Base-by-base conservation (phyloP, 1,140 invertebrate species). In the Anoplophora glabripennis region DNA sequence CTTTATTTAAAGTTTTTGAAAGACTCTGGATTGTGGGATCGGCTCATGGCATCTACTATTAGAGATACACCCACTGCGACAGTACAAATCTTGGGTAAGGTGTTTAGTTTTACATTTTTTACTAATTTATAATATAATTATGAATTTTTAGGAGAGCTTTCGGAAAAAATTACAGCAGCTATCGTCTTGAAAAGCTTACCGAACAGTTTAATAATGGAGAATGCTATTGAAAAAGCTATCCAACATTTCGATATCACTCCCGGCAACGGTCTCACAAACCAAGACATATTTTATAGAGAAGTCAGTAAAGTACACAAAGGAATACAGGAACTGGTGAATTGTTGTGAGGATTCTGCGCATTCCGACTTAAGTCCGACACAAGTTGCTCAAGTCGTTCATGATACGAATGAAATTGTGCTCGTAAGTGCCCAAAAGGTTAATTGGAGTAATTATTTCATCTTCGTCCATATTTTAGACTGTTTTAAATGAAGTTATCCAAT, bases 1-100 rank as follows among this genome's bases (percentile, higher is more conserved):
- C 81, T 90, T 11, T 90, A 84, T 67, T 73, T 88, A 21, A 76
- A 83, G 34, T 95, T 96, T 75, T 76, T 96, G n/a, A 87, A 90
- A 70, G 83, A 85, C 42, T 79, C 84, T 41, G 81, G 82, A 12
- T 71, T 95, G 7, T 92, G 89, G 89, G 80, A 81, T 34, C 82
- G 86, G 56, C 57, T 75, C 14, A 44, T 61, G 34, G 64, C 63
- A 18, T 53, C 72, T 55, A 66, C 65, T 33, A 69, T 73, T 64
- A 55, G 65, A 65, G 83, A 84, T 63, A 77, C 74, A 46, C 72
- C 82, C 1, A 84, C 87, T 73, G 76, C 84, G 0, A 91, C 89
- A 0, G 77, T 81, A 8, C 80, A 85, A 36, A 76, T 89, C 11
- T 76, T 92, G 9, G 81, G 82, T 64, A 87, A 91, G 73, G 86